Evolutionary conservation across 2,113 vertebrate genomes (phyloP), one percentile per base, ranked within the genome.

Genomic region (Silurus glanis): DNA sequence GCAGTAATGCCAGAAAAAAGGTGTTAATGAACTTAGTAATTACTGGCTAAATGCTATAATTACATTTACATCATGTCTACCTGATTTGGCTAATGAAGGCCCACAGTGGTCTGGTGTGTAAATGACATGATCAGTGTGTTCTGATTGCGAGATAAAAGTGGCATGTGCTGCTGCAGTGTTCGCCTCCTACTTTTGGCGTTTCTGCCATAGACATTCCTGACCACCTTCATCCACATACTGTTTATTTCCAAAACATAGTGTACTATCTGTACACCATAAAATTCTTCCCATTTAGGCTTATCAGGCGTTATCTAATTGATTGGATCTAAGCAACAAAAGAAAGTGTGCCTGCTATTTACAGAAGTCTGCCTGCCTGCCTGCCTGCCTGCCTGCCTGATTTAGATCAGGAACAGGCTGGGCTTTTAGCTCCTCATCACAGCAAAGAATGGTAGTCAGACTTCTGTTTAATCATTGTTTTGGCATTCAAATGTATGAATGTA

Each of bases 261-360:
- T 72, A 85, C 25, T 84, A 66, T 86, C 71, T 82, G 14, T 55
- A 72, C 74, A 83, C 55, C 69, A 80, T 25, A 14, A 58, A 84
- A 55, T 81, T n/a, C 72, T 83, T 80, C 37, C 75, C 67, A 82
- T 88, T 89, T 79, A 75, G 69, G 86, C 53, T 69, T 84, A 85
- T 83, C 85, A 81, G 74, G 64, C 74, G 37, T 82, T 72, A 87
- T 89, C 72, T 82, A 84, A 80, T 85, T 78, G 69, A 88, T 85
- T 69, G 56, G 76, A 83, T 87, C 86, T 83, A 74, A 75, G 47
- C 88, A 79, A 85, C 79, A 87, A 37, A 25, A 80, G 88, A 82
- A 89, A 93, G 91, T 92, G 91, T 93, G 90, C 89, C 86, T 19
- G 78, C 45, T 92, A 90, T 93, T 92, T 90, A 88, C n/a, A 23